phyloP scores from a whole-genome alignment of 2,888 invertebrate genomes.

The Phymatocera aterrima region DNA sequence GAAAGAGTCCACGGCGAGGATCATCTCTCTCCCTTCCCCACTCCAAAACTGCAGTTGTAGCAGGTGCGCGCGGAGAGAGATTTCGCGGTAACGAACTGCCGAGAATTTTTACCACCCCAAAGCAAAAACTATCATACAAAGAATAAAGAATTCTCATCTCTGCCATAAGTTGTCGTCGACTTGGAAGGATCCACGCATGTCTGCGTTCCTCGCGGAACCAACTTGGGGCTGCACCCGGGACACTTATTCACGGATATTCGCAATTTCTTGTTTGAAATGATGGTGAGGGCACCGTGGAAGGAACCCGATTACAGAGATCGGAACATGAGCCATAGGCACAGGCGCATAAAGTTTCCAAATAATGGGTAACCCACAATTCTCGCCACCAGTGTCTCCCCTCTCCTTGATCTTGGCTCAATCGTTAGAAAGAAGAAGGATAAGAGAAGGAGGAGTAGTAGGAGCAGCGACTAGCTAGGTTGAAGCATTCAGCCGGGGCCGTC shows the following conservation, averaged over 20 bases:
- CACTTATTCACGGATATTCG: neutral
- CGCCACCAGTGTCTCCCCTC: neutral
- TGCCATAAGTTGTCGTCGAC: neutral
- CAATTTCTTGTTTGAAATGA: neutral
- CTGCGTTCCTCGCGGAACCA: neutral
- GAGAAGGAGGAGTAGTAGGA: neutral
- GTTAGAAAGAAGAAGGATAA: neutral
- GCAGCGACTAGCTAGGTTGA: neutral
- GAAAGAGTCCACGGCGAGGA: neutral
- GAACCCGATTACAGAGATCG: neutral
- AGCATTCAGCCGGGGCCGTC: constrained; percentile 13
- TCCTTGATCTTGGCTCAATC: constrained; percentile 7
- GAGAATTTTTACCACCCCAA: constrained; percentile 8
- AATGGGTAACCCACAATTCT: constrained; percentile 19
- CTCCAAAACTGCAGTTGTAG: neutral
- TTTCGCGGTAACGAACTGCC: constrained; percentile 43
- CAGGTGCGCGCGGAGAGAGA: neutral
- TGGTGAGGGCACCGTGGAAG: neutral
- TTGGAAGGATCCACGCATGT: neutral
- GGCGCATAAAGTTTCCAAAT: neutral
- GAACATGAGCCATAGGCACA: neutral
- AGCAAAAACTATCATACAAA: neutral
- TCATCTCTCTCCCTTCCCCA: too few relatives aligned
- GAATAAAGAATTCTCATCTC: constrained; percentile 11
- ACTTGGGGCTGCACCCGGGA: too few relatives aligned